Evolutionary conservation across 2,113 vertebrate genomes (phyloP).

Genomic region (Elephantulus edwardii): DNA sequence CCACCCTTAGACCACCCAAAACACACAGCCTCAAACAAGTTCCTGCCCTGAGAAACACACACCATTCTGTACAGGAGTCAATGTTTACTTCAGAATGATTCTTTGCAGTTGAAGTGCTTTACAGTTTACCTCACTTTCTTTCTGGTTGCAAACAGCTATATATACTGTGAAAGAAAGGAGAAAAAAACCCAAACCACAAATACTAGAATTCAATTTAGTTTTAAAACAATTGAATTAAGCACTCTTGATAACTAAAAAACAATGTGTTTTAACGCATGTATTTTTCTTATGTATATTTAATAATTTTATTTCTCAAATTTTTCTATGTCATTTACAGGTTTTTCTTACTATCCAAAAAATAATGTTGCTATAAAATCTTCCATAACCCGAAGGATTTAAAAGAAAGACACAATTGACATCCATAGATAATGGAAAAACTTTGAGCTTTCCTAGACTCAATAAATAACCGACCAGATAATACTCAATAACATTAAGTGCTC

Average conservation of each 20-base stretch:
- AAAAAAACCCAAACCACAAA: neutral
- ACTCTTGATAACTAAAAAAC: neutral
- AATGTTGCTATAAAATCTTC: no score
- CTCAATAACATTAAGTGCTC: no score
- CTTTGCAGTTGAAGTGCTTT: neutral
- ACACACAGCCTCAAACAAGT: constrained; percentile 65
- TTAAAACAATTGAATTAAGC: constrained; percentile 38
- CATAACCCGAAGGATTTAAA: no score
- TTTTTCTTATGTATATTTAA: neutral
- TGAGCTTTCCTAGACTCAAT: no score
- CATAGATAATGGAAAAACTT: no score
- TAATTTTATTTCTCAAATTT: neutral
- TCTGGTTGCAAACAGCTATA: neutral
- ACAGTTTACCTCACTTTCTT: neutral
- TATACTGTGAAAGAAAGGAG: neutral
- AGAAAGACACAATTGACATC: no score
- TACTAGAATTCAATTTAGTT: constrained; percentile 9
- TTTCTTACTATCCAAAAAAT: no score
- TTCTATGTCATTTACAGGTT: neutral
- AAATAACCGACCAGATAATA: no score
- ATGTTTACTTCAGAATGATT: constrained; percentile 25
- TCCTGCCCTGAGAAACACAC: constrained; percentile 40
- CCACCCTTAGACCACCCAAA: constrained; percentile 68
- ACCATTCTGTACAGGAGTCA: neutral
- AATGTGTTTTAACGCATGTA: neutral